Evolutionary conservation across 1,140 invertebrate species (phyloP), one percentile per base, ranked within the genome.

Genomic region (Asbolus verrucosus): DNA sequence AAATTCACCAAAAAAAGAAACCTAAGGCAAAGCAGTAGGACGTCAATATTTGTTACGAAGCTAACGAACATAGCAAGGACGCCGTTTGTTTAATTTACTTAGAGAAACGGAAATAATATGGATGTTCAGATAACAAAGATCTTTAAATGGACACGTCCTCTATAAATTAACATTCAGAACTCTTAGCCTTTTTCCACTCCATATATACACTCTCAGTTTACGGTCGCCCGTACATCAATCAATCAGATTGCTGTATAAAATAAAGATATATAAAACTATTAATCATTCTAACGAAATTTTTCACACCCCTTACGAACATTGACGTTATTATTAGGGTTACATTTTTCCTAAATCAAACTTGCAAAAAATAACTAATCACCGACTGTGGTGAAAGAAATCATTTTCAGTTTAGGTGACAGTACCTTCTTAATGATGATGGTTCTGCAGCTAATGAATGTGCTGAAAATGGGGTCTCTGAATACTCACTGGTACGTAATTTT

Each of bases 101-200:
- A 54, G 21, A 16, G 9, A 30, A 30, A 54, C 46, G 46, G 46
- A 24, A 54, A 54, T 54, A 54, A 54, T 54, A 54, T 54, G 46
- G 46, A 54, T 54, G 46, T 54, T 54, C n/a, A 54, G 46, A 54
- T 54, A 54, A 27, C 46, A 54, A 50, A 54, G 46, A 27, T 54
- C 27, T 21, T 54, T 54, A 54, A 54, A 54, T 54, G 46, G 46
- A 54, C 46, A 54, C 21, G 46, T 54, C 46, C 11, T 54, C 46
- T 24, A 54, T 54, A 54, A 54, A 54, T 54, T 54, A 54, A 54
- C 46, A 54, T 54, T 54, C 46, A 54, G 46, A 54, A 24, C 46
- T 54, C 14, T 54, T 54, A 54, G 9, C 46, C 46, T 54, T 21
- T 27, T 27, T 54, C 21, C 21, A 54, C 27, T 54, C 27, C 14